These are phyloP conservation scores for Iphiclides podalirius DNA, from an alignment of 2,888 invertebrate species.

Conservation along the genomic window DNA sequence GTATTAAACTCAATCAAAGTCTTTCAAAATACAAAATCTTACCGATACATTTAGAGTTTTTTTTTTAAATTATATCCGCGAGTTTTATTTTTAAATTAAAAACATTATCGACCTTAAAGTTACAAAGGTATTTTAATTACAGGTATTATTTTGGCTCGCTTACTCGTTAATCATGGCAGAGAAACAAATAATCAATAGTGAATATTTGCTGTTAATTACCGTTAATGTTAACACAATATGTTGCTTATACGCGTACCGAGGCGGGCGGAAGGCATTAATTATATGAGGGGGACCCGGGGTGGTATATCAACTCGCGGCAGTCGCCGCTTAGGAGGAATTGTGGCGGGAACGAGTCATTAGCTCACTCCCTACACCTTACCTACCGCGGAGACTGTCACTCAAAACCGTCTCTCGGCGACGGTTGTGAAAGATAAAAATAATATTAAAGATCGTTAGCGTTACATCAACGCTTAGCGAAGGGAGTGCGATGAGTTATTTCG, in stretches of 20 bases:
- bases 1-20: too few relatives aligned
- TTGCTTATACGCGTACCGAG: conserved; percentile 45
- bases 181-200: background rate
- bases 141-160: too few relatives aligned
- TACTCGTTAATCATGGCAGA: background rate
- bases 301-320: conserved; percentile 38
- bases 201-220: conserved; percentile 10
- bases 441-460: conserved; percentile 69
- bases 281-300: conserved; percentile 52
- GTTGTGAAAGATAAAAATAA: conserved; percentile 67
- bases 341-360: conserved; percentile 67
- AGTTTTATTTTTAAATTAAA: too few relatives aligned
- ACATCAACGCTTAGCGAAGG: conserved; percentile 25
- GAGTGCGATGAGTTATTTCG: conserved; percentile 23
- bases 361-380: conserved; percentile 65
- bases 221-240: conserved; percentile 22
- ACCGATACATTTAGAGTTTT: too few relatives aligned
- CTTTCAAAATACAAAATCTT: too few relatives aligned
- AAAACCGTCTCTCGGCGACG: conserved; percentile 59
- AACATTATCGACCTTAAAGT: too few relatives aligned
- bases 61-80: too few relatives aligned
- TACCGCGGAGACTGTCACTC: conserved; percentile 74
- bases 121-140: too few relatives aligned
- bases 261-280: conserved; percentile 68
- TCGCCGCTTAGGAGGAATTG: conserved; percentile 35